Evolutionary conservation across 2,797 vertebrate species (phyloP).

Genomic region (Sebastes oblongus): DNA sequence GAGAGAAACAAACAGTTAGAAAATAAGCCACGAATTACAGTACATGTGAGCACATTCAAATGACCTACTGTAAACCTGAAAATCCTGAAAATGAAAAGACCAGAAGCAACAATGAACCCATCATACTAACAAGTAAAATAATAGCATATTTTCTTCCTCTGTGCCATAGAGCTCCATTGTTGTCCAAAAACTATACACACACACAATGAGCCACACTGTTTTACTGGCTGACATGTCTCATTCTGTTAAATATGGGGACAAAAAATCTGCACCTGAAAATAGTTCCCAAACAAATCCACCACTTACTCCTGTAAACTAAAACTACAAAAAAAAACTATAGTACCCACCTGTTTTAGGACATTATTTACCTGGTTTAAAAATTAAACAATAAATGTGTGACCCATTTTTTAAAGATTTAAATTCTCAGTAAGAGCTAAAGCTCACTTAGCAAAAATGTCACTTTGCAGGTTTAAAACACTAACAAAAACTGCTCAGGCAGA

Average conservation of each 20-base stretch:
- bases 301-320: too few species aligned
- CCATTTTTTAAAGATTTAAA: background rate
- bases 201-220: background rate
- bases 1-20: constrained; percentile 23
- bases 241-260: background rate
- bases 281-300: rapidly evolving
- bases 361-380: too few species aligned
- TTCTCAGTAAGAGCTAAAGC: background rate
- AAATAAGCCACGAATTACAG: background rate
- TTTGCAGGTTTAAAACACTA: background rate
- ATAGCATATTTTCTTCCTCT: background rate
- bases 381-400: too few species aligned
- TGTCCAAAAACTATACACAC: background rate
- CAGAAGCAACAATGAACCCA: too few species aligned
- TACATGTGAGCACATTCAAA: background rate
- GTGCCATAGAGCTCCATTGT: background rate
- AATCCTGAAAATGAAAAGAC: too few species aligned
- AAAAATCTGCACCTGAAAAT: too few species aligned
- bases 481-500: background rate
- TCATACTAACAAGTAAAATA: too few species aligned
- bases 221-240: background rate
- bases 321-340: too few species aligned
- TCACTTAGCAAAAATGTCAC: background rate
- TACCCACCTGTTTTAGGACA: too few species aligned
- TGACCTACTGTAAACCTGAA: background rate